Evolutionary conservation across 2,888 invertebrate genomes (phyloP), one percentile per base, ranked within the genome.

Genomic region (Saturnia pavonia): DNA sequence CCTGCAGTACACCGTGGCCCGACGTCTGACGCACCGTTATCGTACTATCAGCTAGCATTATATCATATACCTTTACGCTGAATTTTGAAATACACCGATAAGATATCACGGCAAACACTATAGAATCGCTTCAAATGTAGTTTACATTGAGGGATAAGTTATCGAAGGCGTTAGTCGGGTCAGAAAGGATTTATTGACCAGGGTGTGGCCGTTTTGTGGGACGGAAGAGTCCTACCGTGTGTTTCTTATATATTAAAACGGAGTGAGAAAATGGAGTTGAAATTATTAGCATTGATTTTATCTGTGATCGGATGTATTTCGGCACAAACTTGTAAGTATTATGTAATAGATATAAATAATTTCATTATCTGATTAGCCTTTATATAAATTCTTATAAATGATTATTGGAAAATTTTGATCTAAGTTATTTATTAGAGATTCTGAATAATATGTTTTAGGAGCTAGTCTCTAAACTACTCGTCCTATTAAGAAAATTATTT

Each of bases 61-160:
- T 84, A 90, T 90, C 90, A 85, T 84, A 81, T 78, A 87, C 85
- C 85, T 90, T 87, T 91, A 89, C 88, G 78, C 76, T 87, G 91
- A 89, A 91, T 91, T 91, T 92, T 87, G 87, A 90, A 91, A 91
- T 78, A 72, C 43, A 40, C 66, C 77, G 91, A 92, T 92, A 91
- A 91, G 87, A 88, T 88, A 87, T 65, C 72, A 71, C 76, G 72
- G 70, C 76, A 78, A 82, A 81, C 76, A 78, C 76, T 78, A 80
- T 75, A 77, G 75, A 77, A 79, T 77, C 77, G 77, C 84, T 85
- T 86, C 81, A 82, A 84, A 81, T 78, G 79, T 80, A 77, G 76
- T 81, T 78, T 77, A 72, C 80, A 84, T 80, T 81, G 74, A 75
- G 77, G 74, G 69, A 25, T 66, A 78, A 72, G 67, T 71, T 82